Conservation (phyloP, 1,140 invertebrate species). For the Bombus superbus region DNA sequence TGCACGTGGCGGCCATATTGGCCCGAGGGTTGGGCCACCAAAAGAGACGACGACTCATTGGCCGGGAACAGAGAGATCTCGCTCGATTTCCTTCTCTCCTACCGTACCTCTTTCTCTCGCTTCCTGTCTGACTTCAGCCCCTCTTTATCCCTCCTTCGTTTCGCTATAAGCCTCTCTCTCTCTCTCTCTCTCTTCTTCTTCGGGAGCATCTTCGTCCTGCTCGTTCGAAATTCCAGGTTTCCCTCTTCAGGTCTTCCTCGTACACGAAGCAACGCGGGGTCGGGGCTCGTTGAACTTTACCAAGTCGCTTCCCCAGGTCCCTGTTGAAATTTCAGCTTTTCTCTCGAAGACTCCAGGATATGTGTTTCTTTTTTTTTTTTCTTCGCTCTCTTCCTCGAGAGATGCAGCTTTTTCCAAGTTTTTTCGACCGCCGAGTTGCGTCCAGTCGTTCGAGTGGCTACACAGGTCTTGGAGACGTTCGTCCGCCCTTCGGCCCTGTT, state of each 20-base stretch:
- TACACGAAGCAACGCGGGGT: background rate
- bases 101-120: slow-evolving; percentile 38
- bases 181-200: slow-evolving; percentile 19
- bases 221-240: slow-evolving; percentile 47
- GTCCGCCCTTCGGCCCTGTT: background rate
- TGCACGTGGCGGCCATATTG: slow-evolving; percentile 80
- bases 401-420: background rate
- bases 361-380: background rate
- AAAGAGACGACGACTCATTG: slow-evolving; percentile 80
- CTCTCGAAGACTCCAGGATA: background rate
- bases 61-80: slow-evolving; percentile 58
- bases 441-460: background rate
- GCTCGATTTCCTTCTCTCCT: slow-evolving; percentile 18
- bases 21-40: slow-evolving; percentile 80
- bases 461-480: background rate
- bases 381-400: too few species aligned
- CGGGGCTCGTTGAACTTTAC: slow-evolving; percentile 43
- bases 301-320: slow-evolving; percentile 25
- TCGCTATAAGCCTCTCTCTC: background rate
- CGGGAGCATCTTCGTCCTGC: slow-evolving; percentile 10
- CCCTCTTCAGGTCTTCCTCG: background rate
- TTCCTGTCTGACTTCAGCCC: background rate
- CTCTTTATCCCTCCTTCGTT: background rate
- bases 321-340: slow-evolving; percentile 33
- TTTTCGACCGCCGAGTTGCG: background rate